These are phyloP conservation scores for Diglossa cyanea DNA, from an alignment of 2,797 vertebrate species.

Conservation along the genomic window DNA sequence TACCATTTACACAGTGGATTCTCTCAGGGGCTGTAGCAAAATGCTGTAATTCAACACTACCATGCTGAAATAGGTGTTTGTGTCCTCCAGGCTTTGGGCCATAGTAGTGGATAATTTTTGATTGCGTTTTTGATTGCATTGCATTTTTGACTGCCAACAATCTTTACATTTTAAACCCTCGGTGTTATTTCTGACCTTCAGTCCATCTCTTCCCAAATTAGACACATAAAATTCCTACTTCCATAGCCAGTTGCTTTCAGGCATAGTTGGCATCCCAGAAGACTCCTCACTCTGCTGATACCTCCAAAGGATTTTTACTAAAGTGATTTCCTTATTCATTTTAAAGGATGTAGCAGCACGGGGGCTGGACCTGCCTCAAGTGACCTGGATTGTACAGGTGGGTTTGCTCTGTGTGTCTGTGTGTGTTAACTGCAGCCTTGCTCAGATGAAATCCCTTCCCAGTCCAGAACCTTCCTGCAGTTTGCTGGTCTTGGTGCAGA, in stretches of 20 bases:
- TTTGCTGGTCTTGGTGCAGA: not conserved
- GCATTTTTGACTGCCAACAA: not conserved
- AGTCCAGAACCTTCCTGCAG: not conserved
- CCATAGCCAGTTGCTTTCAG: not conserved
- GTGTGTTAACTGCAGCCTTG: not conserved
- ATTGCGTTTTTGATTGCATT: not conserved
- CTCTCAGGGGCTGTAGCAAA: not conserved
- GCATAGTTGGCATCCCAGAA: not conserved
- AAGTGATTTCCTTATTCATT: conserved; percentile 21
- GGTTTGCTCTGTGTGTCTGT: not conserved
- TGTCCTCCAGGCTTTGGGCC: not conserved
- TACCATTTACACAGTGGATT: not conserved
- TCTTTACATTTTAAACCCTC: not conserved
- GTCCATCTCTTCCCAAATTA: not conserved
- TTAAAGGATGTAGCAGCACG: conserved; percentile 92
- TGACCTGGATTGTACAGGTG: conserved; percentile 96
- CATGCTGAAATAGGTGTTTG: not conserved
- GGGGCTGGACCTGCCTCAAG: conserved; percentile 89
- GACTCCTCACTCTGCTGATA: not conserved
- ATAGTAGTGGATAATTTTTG: not conserved
- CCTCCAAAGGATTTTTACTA: not conserved
- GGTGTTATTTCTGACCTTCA: not conserved
- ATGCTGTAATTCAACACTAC: not conserved
- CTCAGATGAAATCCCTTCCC: not conserved
- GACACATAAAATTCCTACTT: not conserved